Base-by-base conservation (phyloP, 2,888 invertebrate genomes). In the Hirtodrosophila cameraria region DNA sequence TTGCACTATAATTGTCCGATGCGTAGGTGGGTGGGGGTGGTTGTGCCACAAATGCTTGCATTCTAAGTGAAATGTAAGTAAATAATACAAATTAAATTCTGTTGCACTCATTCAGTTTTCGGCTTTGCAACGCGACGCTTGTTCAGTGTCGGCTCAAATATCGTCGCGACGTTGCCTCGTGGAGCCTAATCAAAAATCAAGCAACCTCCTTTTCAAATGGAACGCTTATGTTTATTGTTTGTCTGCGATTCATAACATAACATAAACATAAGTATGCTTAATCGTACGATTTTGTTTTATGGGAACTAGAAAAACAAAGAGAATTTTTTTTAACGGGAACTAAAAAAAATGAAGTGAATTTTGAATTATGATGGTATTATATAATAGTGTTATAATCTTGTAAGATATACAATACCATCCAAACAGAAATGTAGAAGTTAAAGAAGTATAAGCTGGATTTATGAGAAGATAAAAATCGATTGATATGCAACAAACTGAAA, bases 41-140 rank as follows among this genome's bases (percentile, higher is more conserved):
- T 46, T 46, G 46, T 39, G 31, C 6, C 27, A 4, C 25, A 13
- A n/a, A 15, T 18, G 35, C 25, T 13, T 42, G 15, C 15, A n/a
- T 18, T 31, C 20, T n/a, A n/a, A n/a, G n/a, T n/a, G n/a, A n/a
- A n/a, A n/a, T n/a, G n/a, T n/a, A n/a, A n/a, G 35, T 20, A 38
- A 15, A 25, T 53, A 46, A 30, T 55, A 71, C 68, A 57, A 65
- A 52, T 38, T 35, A 35, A 68, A 57, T 60, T 42, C 48, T 35
- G 43, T 54, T 80, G 86, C 87, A 87, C 50, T 70, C 83, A 82
- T 78, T 79, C 57, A 16, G 62, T 53, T 69, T 78, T 87, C 23
- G 80, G 62, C 55, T 57, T 55, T 82, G 86, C 64, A 78, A 82
- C 61, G 31, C 43, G 45, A 63, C 61, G 59, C 64, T 58, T 46